These are phyloP conservation scores for Phallusia fumigata DNA, from an alignment of 23 tunicate species.

Conservation along the genomic window DNA sequence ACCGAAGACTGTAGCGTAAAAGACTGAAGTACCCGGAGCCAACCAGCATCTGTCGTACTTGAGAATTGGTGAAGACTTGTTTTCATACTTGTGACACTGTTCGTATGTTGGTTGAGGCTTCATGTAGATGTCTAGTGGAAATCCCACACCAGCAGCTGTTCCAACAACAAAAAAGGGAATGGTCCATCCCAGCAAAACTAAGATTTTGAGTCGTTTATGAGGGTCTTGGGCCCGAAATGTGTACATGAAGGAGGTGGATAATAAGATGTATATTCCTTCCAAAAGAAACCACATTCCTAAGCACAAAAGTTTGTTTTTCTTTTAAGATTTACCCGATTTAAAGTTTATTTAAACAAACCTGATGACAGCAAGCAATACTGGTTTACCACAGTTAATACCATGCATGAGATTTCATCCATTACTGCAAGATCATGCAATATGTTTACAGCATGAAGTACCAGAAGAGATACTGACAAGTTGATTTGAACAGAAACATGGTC, in stretches of 20 bases:
- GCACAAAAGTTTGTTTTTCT: background rate
- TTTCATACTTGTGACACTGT: background rate
- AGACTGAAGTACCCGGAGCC: too few relatives aligned
- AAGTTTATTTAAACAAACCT: too few relatives aligned
- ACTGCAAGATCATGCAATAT: background rate
- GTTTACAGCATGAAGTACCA: background rate
- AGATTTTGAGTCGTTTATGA: background rate
- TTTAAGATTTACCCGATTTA: too few relatives aligned
- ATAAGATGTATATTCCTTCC: background rate
- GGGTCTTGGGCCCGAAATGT: background rate
- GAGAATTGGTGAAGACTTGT: too few relatives aligned
- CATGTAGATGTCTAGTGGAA: background rate
- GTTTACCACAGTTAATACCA: too few relatives aligned
- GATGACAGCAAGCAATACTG: too few relatives aligned
- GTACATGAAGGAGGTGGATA: background rate
- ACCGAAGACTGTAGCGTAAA: too few relatives aligned
- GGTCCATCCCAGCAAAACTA: background rate
- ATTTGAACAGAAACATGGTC: background rate
- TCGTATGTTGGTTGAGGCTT: background rate
- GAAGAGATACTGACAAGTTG: background rate
- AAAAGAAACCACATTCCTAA: background rate
- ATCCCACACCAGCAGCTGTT: background rate
- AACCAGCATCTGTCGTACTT: too few relatives aligned
- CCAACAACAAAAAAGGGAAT: background rate
- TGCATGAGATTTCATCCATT: background rate